Base-by-base conservation (phyloP, 2,888 invertebrate species). In the Melitaea athalia region DNA sequence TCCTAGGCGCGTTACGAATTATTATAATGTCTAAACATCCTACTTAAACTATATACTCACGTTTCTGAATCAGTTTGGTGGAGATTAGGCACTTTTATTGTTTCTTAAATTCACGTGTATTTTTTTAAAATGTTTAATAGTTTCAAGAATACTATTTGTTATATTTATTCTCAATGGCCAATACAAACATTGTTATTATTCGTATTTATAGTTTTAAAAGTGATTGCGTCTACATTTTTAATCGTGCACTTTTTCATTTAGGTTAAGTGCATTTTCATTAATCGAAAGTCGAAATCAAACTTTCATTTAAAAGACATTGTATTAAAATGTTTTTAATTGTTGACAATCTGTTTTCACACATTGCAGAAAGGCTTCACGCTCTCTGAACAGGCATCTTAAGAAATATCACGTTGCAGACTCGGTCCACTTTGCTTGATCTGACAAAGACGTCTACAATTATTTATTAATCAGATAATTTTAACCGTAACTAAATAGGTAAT, bases 361-460 rank as follows among this genome's bases (percentile, higher is more conserved):
- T 60, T 69, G 49, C 64, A 61, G 63, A 38, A 33, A 38, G 47
- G 65, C 72, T 81, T 84, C 74, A 86, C 87, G 87, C 88, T 90
- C 84, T 89, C 88, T 87, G 80, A 77, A 75, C 86, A 86, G 76
- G 80, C 73, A 87, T 83, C 79, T 79, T 75, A 71, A 74, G 76
- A 76, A 78, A 79, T 78, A 77, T 76, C 71, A 52, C 64, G 67
- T 74, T 71, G 63, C 66, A 66, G 47, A 69, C 71, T 59, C 60
- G 68, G 63, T 73, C 68, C 62, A 71, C 70, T 70, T 72, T 72
- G 68, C 53, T 69, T 65, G 59, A 70, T 69, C 72, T 14, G 33
- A 55, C 53, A 53, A 52, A 15, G 38, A 63, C 59, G 47, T 53
- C 68, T 68, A 57, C 68, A 72, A 70, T 71, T 55, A 69, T 59